A percentile compares a stretch with the other conserved stretches of the same genome.
phyloP scores from a whole-genome alignment of 2,113 vertebrate species.

The Pteropus alecto region DNA sequence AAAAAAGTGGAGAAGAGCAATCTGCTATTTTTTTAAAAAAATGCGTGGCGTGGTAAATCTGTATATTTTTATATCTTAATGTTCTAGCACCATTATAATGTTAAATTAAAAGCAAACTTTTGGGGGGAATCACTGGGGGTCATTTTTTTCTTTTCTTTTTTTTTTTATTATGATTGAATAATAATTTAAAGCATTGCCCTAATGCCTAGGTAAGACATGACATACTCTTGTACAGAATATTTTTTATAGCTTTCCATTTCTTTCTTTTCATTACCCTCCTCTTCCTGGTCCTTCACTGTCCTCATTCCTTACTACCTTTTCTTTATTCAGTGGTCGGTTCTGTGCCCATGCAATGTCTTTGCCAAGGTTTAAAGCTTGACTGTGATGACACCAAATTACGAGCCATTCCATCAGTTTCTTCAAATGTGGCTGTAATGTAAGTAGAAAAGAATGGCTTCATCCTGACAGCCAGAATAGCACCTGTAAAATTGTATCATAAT shows the following conservation, averaged over 20 bases:
- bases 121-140: no score
- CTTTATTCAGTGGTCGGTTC: slow-evolving; percentile 85
- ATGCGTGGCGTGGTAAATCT: neutral
- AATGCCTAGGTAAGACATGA: neutral
- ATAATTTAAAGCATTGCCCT: slow-evolving; percentile 38
- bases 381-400: slow-evolving; percentile 88
- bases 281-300: neutral
- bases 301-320: neutral
- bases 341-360: slow-evolving; percentile 88
- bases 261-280: neutral
- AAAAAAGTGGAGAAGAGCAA: neutral
- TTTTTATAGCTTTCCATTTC: neutral
- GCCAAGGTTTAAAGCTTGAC: slow-evolving; percentile 89
- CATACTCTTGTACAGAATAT: neutral
- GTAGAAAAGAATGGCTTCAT: slow-evolving; percentile 76
- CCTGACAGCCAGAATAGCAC: neutral
- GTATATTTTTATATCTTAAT: neutral
- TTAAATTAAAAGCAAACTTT: neutral
- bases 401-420: slow-evolving; percentile 87
- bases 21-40: neutral
- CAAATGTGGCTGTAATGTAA: slow-evolving; percentile 95
- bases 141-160: no score
- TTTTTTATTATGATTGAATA: no score
- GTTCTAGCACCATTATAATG: neutral
- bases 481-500: neutral